phyloP scores from a whole-genome alignment of 37 sponge, comb jelly and placozoan genomes.

The Axinella damicornis region DNA sequence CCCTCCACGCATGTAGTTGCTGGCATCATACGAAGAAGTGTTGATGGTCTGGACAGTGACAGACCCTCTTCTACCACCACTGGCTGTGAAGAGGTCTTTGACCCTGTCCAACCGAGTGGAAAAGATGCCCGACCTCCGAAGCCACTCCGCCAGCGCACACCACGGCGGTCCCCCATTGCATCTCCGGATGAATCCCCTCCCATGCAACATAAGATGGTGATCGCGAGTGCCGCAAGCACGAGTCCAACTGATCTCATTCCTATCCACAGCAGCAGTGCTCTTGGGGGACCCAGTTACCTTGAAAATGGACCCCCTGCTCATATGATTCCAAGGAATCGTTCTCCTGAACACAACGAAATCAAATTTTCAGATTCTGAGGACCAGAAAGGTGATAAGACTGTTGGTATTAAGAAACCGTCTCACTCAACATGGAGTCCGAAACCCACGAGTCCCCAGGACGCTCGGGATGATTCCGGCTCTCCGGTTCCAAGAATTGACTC shows the following conservation, averaged over 20 bases:
- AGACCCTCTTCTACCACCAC: neutral
- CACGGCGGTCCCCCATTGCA: neutral
- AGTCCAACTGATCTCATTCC: conserved; percentile 12
- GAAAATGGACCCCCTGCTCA: neutral
- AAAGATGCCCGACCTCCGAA: neutral
- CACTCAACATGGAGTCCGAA: no score
- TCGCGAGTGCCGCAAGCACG: neutral
- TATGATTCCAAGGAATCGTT: neutral
- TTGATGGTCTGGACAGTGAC: neutral
- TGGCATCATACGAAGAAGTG: no score
- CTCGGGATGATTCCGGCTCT: no score
- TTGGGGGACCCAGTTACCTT: neutral
- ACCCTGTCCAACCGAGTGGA: neutral
- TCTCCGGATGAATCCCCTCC: conserved; percentile 9
- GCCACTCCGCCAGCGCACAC: neutral
- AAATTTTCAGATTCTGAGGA: neutral
- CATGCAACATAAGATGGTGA: neutral
- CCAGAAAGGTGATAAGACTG: no score
- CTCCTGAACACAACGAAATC: neutral
- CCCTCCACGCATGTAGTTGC: neutral
- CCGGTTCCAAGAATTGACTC: no score
- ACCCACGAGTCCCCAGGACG: no score
- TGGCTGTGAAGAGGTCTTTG: conserved; percentile 6
- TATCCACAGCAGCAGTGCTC: neutral
- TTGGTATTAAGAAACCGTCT: no score